Evolutionary conservation across 2,888 invertebrate species (phyloP), one percentile per base, ranked within the genome.

Genomic region (Periphyllus acericola): DNA sequence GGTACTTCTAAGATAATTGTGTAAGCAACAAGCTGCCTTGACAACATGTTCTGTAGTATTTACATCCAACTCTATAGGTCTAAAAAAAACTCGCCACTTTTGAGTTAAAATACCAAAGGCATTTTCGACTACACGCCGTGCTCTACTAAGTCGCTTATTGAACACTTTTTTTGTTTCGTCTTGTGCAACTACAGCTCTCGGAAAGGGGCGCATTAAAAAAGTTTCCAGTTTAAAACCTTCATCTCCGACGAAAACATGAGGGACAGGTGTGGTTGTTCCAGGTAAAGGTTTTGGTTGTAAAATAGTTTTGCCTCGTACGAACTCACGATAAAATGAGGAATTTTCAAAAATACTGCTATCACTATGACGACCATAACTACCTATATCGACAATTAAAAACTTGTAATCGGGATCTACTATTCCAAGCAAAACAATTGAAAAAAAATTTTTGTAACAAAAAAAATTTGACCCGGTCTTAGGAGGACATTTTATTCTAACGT

Each of bases 201-300:
- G 90, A 89, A 89, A 90, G 32, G 90, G 90, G 60, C 89, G 86
- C 90, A 90, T 89, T 76, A 90, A 83, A 83, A 89, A 89, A 34
- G 89, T 89, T 82, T 89, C 89, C 32, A 90, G 84, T n/a, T 89
- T 79, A 89, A 90, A 90, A 46, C 90, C 90, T 88, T 90, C 89
- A 78, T 90, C 90, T 19, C 90, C 90, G 76, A 90, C 83, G 83
- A 90, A 81, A 71, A 90, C 90, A 89, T 89, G 89, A 66, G 90
- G 90, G 34, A 74, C 83, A 68, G 79, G 25, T 89, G 89, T 89
- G 29, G 89, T 90, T 52, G 90, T 90, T 25, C 90, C 89, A 87
- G 89, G 89, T 90, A 89, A 89, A 8, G 80, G 60, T 79, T 83
- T 76, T 17, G 90, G 90, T 60, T 90, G 74, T 88, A 90, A 89